Conservation (phyloP, 2,113 vertebrate genomes). For the Rhinoderma darwinii region DNA sequence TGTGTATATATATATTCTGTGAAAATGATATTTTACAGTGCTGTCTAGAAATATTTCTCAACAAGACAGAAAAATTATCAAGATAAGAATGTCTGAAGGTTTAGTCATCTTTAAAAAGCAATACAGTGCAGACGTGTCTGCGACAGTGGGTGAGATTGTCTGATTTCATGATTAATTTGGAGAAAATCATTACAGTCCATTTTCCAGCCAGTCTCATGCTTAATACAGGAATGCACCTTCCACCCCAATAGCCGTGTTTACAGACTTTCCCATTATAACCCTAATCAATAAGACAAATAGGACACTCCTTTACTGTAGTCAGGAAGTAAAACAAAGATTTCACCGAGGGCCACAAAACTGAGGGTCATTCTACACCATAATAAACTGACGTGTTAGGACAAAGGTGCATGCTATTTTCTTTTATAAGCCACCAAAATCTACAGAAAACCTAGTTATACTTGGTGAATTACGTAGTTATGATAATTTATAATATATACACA, state of each 20-base stretch:
- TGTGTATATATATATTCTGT: background rate
- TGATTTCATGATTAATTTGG: slow-evolving; percentile 32
- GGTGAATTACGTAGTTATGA: no score
- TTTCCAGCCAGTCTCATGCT: background rate
- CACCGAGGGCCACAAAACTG: background rate
- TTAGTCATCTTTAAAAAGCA: slow-evolving; percentile 18
- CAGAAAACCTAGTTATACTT: no score
- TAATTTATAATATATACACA: no score
- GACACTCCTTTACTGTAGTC: background rate
- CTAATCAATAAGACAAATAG: slow-evolving; percentile 48
- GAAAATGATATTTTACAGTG: background rate
- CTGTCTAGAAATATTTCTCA: slow-evolving; percentile 25
- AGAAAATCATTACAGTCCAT: background rate
- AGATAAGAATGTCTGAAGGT: background rate
- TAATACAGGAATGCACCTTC: slow-evolving; percentile 45
- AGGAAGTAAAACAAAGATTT: background rate
- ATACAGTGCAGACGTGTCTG: slow-evolving; percentile 13
- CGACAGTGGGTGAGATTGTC: slow-evolving; percentile 6
- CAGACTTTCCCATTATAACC: slow-evolving; percentile 23
- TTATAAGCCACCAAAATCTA: no score
- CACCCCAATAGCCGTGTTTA: slow-evolving; percentile 16
- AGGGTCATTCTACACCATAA: background rate
- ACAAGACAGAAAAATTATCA: background rate
- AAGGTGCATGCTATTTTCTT: no score
- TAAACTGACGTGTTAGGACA: background rate